Percentiles rank a stretch among this genome's conserved stretches.
phyloP scores from a whole-genome alignment of 2,888 invertebrate species.

The Auanema freiburgensis region DNA sequence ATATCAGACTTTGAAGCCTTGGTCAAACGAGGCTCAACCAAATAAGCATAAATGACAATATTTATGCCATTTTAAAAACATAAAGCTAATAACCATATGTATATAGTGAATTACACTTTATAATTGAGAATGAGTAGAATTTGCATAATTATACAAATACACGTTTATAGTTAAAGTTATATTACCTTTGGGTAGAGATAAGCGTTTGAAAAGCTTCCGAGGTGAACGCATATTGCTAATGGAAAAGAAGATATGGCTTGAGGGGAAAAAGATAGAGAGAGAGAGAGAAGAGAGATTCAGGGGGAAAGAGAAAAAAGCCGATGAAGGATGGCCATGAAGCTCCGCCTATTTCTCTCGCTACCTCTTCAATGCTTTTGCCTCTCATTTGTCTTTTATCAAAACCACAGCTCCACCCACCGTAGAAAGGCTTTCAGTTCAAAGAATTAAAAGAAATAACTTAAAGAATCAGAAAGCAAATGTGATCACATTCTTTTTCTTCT shows the following conservation, averaged over 20 bases:
- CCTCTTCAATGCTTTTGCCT: no score
- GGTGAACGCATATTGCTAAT: constrained; percentile 35
- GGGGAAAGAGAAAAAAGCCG: constrained; percentile 1
- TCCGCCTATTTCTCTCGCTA: no score
- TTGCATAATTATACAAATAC: neutral
- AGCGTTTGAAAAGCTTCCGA: constrained; percentile 36
- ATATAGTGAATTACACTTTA: neutral
- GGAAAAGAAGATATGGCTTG: constrained; percentile 14
- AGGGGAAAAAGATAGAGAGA: constrained; percentile 1
- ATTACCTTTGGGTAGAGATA: constrained; percentile 32
- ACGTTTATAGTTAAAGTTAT: neutral
- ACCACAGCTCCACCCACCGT: no score
- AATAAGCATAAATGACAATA: no score
- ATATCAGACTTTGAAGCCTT: no score
- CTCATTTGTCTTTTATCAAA: no score
- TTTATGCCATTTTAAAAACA: neutral
- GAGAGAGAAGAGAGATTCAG: constrained; percentile 3
- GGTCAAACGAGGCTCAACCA: no score
- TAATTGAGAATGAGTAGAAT: neutral
- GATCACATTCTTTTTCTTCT: no score
- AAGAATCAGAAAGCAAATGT: no score
- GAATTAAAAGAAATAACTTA: no score
- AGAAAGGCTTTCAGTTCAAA: no score
- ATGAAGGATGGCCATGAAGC: constrained; percentile 11
- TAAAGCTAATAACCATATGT: neutral